Percentiles rank a stretch among this genome's conserved stretches.
Evolutionary conservation across 92 coral and sea anemone genomes (phyloP).

Genomic region (Zoanthus sansibaricus): DNA sequence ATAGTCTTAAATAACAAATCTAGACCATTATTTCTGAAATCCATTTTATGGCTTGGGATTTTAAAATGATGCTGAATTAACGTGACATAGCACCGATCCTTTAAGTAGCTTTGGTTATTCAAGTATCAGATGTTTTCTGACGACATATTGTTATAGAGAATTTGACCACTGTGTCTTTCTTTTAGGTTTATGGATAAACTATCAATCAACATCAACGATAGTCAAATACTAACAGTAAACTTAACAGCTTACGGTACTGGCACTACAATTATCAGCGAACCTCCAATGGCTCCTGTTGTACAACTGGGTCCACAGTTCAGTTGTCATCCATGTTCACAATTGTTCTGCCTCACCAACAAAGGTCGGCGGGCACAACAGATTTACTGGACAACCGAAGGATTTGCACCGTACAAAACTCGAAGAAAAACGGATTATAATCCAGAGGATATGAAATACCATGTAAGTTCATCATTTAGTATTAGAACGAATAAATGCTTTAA

Average conservation of each 20-base stretch:
- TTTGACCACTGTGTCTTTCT: background rate
- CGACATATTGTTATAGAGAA: too few species aligned
- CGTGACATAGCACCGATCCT: too few species aligned
- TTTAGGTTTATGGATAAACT: slow-evolving; percentile 91
- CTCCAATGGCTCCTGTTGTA: slow-evolving; percentile 91
- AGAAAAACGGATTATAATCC: slow-evolving; percentile 84
- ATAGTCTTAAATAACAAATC: too few species aligned
- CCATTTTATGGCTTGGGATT: too few species aligned
- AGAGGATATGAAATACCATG: slow-evolving; percentile 92
- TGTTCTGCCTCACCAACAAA: slow-evolving; percentile 83
- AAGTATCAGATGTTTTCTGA: too few species aligned
- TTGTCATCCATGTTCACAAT: slow-evolving; percentile 81
- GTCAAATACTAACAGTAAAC: slow-evolving; percentile 88
- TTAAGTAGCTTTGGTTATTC: too few species aligned
- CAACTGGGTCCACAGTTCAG: slow-evolving; percentile 97
- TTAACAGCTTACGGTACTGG: slow-evolving; percentile 93
- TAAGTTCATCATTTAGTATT: background rate
- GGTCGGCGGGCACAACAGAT: slow-evolving; percentile 97
- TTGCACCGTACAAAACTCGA: slow-evolving; percentile 83
- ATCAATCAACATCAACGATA: slow-evolving; percentile 88
- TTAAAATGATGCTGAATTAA: too few species aligned
- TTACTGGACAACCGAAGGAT: slow-evolving; percentile 99
- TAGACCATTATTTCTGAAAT: too few species aligned
- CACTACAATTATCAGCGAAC: slow-evolving; percentile 94
- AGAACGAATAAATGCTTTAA: too few species aligned